Base-by-base conservation (phyloP, 2,113 vertebrate species). In the Scatophagus argus region DNA sequence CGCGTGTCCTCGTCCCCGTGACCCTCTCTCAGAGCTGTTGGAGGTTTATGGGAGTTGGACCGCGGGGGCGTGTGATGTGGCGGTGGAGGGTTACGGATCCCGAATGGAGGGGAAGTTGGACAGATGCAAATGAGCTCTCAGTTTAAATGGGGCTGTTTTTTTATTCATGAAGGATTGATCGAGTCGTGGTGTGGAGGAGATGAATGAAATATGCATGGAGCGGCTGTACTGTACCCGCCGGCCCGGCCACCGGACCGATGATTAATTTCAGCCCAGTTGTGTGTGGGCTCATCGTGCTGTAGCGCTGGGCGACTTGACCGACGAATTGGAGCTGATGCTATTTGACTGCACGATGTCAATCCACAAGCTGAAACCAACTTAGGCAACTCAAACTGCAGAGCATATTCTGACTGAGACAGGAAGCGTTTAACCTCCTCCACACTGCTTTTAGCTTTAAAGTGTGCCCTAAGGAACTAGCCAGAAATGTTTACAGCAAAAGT, bases 121-220 rank as follows among this genome's bases (percentile, higher is more conserved):
- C 8, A 25, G 46, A 87, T 84, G 82, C 59, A 88, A 85, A 88
- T 78, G 51, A 73, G 73, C 34, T 77, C 69, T 67, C 23, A 8
- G 79, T 82, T 86, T 81, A 84, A 87, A 84, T 78, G 60, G 68
- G 70, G 44, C 44, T 82, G 77, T 81, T 73, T 83, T 66, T 84
- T 88, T 87, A 87, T 85, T 89, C 79, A 90, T 85, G 82, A 82
- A 81, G 79, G 88, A 91, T 79, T 89, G 92, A 92, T 89, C 44
- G 81, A 88, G 78, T 49, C 38, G 29, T 39, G 39, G 44, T 19
- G 78, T 23, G 29, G 80, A 67, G 43, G 70, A 59, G 70, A 80
- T 61, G 58, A 46, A 87, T 90, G 73, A 83, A 84, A 90, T 87
- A 88, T 89, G 75, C 72, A 86, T 77, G 58, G 13, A 58, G 73